A percentile compares a stretch with the other conserved stretches of the same genome.
Evolutionary conservation across 2,113 vertebrate species (phyloP).

Genomic region (Pseudorasbora parva): DNA sequence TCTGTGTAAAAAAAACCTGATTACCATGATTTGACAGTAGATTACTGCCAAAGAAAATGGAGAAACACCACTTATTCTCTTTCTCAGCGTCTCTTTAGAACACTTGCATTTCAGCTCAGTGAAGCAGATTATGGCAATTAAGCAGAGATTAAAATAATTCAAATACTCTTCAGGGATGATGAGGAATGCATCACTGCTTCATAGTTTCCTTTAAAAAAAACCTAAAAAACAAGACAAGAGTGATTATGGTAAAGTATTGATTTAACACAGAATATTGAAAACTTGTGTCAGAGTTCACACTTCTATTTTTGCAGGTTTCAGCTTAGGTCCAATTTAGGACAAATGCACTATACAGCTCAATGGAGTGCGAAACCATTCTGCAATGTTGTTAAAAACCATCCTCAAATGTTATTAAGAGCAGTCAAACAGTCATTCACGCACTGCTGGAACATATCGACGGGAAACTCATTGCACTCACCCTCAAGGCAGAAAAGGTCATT

Average conservation of each 20-base stretch:
- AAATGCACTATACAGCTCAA: background rate
- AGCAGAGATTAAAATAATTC: constrained; percentile 22
- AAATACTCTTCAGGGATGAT: constrained; percentile 21
- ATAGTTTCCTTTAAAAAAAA: background rate
- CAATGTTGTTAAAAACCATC: constrained; percentile 45
- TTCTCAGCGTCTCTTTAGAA: background rate
- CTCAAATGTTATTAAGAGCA: constrained; percentile 43
- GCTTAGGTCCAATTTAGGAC: constrained; percentile 26
- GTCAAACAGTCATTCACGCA: constrained; percentile 39
- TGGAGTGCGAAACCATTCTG: constrained; percentile 41
- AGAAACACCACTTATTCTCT: background rate
- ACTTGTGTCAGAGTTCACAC: background rate
- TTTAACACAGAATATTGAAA: background rate
- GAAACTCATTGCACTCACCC: constrained; percentile 32
- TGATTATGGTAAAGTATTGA: background rate
- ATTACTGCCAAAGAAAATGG: background rate
- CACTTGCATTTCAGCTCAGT: constrained; percentile 4
- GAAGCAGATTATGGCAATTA: constrained; percentile 34
- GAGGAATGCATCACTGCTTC: background rate
- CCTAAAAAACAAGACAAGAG: background rate
- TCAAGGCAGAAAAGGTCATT: constrained; percentile 11
- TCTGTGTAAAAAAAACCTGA: too few species aligned
- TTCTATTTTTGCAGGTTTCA: constrained; percentile 33
- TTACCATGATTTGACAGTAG: too few species aligned
- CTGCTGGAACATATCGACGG: constrained; percentile 41